Evolutionary conservation across 2,113 vertebrate genomes (phyloP), one percentile per base, ranked within the genome.

Genomic region (Neodontobutis hainanensis): DNA sequence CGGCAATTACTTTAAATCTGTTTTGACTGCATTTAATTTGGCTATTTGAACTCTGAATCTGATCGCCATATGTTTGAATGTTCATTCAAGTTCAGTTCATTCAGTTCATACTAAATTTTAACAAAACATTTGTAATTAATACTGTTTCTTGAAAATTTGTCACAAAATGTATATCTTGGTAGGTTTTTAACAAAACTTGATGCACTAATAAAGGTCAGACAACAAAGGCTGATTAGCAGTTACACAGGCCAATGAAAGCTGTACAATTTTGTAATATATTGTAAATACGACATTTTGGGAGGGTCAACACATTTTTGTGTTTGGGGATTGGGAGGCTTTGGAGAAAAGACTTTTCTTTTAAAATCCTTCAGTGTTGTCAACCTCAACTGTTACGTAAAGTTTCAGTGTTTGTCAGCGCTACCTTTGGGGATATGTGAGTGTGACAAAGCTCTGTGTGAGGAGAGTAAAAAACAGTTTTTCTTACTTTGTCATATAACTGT

Each of bases 181-280:
- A 95, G 93, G 91, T 94, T 95, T 91, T 89, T 86, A 85, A 90
- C 87, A 88, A 87, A 76, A 87, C 79, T 94, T 88, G 89, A 92
- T 91, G 92, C 91, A 81, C 89, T 89, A 90, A 87, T 85, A 84
- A 87, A 61, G 78, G 70, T 87, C 70, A 70, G 63, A 85, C 5
- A 43, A 82, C 67, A 82, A 73, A 44, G 38, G 59, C 82, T 84
- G 68, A 68, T 80, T 86, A 84, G 91, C 91, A 78, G 88, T 93
- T 93, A 89, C 89, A 61, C 78, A 74, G 65, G 65, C 73, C 62
- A 55, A 78, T 67, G 71, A 89, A 89, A 91, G 86, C 91, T 90
- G 93, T 92, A 93, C 90, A 90, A 90, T 93, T 92, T 89, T 96
- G 94, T 97, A 96, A 95, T 90, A 95, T 95, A 95, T 86, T 98